A percentile compares a stretch with the other conserved stretches of the same genome.
These are phyloP conservation scores for Sebastes oblongus DNA, from an alignment of 2,797 vertebrate species.

Conservation along the genomic window DNA sequence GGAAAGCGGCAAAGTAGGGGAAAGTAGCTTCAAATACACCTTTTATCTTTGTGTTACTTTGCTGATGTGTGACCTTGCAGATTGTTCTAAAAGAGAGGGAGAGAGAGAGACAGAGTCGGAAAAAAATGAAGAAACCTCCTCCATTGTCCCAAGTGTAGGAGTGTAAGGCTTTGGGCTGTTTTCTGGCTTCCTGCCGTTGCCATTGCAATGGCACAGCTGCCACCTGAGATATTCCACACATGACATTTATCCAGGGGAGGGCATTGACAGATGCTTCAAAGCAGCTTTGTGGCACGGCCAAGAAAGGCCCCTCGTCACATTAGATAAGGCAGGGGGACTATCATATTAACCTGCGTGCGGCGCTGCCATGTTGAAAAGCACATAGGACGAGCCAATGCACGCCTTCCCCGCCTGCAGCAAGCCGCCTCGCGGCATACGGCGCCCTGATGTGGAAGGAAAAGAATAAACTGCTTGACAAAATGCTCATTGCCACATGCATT, in stretches of 20 bases:
- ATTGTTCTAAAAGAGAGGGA: slow-evolving; percentile 17
- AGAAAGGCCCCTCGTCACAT: slow-evolving; percentile 79
- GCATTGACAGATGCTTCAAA: slow-evolving; percentile 85
- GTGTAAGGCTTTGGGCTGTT: slow-evolving; percentile 74
- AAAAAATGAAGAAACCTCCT: slow-evolving; percentile 25
- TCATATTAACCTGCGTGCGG: slow-evolving; percentile 75
- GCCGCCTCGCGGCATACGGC: slow-evolving; percentile 12
- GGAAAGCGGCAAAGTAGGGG: slow-evolving; percentile 6
- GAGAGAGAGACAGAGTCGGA: not conserved
- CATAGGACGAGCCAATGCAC: slow-evolving; percentile 41
- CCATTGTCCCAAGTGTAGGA: slow-evolving; percentile 30
- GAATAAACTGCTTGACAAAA: slow-evolving; percentile 60
- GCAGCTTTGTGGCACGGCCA: slow-evolving; percentile 80
- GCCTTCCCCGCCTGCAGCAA: slow-evolving; percentile 50
- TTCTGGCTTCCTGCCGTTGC: slow-evolving; percentile 70
- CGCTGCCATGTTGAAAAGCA: slow-evolving; percentile 66
- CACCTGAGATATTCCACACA: slow-evolving; percentile 83
- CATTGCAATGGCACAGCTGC: slow-evolving; percentile 76
- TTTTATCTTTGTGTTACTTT: slow-evolving; percentile 25
- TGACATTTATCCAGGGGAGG: slow-evolving; percentile 85
- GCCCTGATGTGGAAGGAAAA: slow-evolving; percentile 18
- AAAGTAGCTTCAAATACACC: slow-evolving; percentile 36
- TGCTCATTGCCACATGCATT: slow-evolving; percentile 31
- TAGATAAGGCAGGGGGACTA: slow-evolving; percentile 78
- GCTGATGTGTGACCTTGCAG: slow-evolving; percentile 53